Conservation (phyloP, 2,888 invertebrate species). For the Hirtodrosophila trivittata region DNA sequence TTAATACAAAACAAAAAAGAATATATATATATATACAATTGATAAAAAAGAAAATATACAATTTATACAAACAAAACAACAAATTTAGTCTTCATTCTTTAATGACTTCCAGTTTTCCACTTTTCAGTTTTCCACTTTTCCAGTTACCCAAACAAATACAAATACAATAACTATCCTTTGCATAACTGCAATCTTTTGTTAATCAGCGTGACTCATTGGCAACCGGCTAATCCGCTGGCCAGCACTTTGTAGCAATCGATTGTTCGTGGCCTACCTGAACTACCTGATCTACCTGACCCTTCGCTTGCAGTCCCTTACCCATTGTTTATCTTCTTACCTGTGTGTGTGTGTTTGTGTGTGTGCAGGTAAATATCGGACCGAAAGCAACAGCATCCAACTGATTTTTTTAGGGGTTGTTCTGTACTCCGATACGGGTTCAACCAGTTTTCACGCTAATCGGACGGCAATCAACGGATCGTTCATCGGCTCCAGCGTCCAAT, state of each 20-base stretch:
- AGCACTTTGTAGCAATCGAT: slow-evolving; percentile 21
- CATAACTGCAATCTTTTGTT: slow-evolving; percentile 49
- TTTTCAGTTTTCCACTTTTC: neutral
- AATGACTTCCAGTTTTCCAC: slow-evolving; percentile 41
- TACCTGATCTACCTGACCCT: slow-evolving; percentile 4
- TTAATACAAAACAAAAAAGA: slow-evolving; percentile 44
- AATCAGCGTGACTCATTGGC: slow-evolving; percentile 61
- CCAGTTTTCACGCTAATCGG: slow-evolving; percentile 53
- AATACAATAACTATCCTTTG: slow-evolving; percentile 25
- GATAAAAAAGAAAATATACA: slow-evolving; percentile 33
- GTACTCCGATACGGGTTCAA: slow-evolving; percentile 37
- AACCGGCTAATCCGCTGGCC: slow-evolving; percentile 50
- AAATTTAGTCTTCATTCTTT: slow-evolving; percentile 32
- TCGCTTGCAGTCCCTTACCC: slow-evolving; percentile 24
- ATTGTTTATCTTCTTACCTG: slow-evolving; percentile 63
- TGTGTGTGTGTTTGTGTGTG: neutral
- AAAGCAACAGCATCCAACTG: slow-evolving; percentile 40
- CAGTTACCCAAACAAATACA: slow-evolving; percentile 8
- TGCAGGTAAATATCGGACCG: slow-evolving; percentile 54
- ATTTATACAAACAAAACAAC: slow-evolving; percentile 37
- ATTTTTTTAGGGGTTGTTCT: slow-evolving; percentile 56
- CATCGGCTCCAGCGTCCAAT: slow-evolving; percentile 51
- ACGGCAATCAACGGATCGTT: slow-evolving; percentile 10
- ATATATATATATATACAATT: slow-evolving; percentile 46
- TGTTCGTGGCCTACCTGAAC: slow-evolving; percentile 36